These are phyloP conservation scores for Euproctis similis DNA, from an alignment of 2,888 invertebrate species.

Conservation along the genomic window DNA sequence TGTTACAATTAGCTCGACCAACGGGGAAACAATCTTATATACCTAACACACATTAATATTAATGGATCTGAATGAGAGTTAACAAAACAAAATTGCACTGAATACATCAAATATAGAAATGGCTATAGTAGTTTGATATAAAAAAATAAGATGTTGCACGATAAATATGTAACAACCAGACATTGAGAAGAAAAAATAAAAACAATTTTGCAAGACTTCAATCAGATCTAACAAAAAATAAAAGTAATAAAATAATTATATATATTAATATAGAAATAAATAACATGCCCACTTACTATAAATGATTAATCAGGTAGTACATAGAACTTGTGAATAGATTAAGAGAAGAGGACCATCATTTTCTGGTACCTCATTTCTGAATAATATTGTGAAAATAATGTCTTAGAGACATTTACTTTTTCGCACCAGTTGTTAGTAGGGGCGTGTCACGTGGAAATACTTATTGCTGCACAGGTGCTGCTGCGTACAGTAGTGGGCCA, in stretches of 20 bases:
- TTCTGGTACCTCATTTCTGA: too few relatives aligned
- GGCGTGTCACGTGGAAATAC: conserved; percentile 14
- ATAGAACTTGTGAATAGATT: conserved; percentile 33
- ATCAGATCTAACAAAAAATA: conserved; percentile 59
- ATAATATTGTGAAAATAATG: too few relatives aligned
- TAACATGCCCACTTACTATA: too few relatives aligned
- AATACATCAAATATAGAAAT: too few relatives aligned
- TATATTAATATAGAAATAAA: conserved; percentile 23
- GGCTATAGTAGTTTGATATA: too few relatives aligned
- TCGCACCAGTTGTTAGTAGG: too few relatives aligned
- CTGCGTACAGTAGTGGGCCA: conserved; percentile 73
- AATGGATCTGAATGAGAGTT: conserved; percentile 65
- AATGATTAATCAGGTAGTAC: conserved; percentile 25
- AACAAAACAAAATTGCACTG: too few relatives aligned
- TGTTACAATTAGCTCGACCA: conserved; percentile 32
- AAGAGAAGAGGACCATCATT: too few relatives aligned
- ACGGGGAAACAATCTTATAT: conserved; percentile 43
- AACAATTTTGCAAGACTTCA: conserved; percentile 51
- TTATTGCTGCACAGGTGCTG: conserved; percentile 85
- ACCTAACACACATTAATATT: conserved; percentile 48
- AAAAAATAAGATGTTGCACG: too few relatives aligned
- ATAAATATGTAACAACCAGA: too few relatives aligned
- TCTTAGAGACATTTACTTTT: too few relatives aligned
- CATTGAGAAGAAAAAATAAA: too few relatives aligned
- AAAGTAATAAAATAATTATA: conserved; percentile 39